Base-by-base conservation (phyloP, 2,113 vertebrate genomes). In the Mobula hypostoma region DNA sequence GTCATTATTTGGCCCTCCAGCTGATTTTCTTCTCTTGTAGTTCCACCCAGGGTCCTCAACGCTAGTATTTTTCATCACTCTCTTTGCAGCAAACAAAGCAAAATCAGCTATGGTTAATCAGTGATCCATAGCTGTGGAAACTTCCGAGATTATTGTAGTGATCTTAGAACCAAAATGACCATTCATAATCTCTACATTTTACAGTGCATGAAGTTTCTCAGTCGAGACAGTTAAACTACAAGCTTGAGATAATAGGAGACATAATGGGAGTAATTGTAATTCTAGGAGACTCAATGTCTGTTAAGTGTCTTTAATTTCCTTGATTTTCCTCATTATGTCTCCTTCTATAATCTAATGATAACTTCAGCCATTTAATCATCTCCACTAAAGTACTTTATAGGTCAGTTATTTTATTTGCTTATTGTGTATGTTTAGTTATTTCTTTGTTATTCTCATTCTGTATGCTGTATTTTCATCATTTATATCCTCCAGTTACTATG, bases 271-370 rank as follows among this genome's bases (percentile, higher is more conserved):
- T 1, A 90, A 90, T 90, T 90, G n/a, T 15, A 17, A 19, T 68
- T 32, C 63, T 32, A 90, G n/a, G 85, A 88, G 85, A 66, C 27
- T 88, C n/a, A 5, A 36, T 79, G 77, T 79, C 77, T 79, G 32
- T 79, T 79, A 79, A 79, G n/a, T 7, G 14, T 19, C 14, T 66
- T 68, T 90, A n/a, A 66, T 66, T 90, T 32, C 85, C 17, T 21
- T 74, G 72, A 74, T 74, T 74, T 74, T 74, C 17, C n/a, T 90
- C 15, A 90, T 90, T 90, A 79, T 79, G 77, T 79, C 77, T 79
- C n/a, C 77, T 1, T 21, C 72, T 79, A 36, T 79, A 36, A 36
- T 79, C 77, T 79, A n/a, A 79, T 36, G 77, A 36, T 78, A 78
- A 78, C 29, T 1, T 79, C 77, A 36, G n/a, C n/a, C 32, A 79